Evolutionary conservation across 2,888 invertebrate genomes (phyloP).

Genomic region (Eledona agricola): DNA sequence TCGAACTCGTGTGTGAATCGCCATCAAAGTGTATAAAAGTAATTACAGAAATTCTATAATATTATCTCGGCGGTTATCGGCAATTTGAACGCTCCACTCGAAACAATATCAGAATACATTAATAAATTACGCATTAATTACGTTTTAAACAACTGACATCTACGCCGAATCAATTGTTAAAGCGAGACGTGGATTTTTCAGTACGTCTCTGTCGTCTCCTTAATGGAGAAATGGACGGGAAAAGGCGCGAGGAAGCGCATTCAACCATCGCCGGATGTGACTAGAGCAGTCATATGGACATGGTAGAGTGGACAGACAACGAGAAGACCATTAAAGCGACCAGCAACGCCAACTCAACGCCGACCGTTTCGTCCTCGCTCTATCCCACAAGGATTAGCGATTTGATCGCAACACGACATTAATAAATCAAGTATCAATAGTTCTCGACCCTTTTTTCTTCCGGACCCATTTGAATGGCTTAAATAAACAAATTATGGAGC

Average conservation of each 20-base stretch:
- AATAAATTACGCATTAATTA: constrained; percentile 65
- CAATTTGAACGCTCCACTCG: constrained; percentile 62
- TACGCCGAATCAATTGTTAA: constrained; percentile 62
- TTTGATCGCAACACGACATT: constrained; percentile 48
- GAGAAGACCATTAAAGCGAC: too few species aligned
- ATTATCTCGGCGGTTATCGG: constrained; percentile 63
- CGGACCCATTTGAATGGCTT: constrained; percentile 35
- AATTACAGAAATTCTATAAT: constrained; percentile 53
- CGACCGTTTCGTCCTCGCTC: too few species aligned
- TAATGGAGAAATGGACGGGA: too few species aligned
- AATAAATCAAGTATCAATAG: constrained; percentile 52
- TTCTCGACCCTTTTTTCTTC: constrained; percentile 27
- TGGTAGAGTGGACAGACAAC: too few species aligned
- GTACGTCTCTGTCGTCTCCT: too few species aligned
- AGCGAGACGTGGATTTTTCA: too few species aligned
- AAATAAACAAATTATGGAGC: constrained; percentile 48
- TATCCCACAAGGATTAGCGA: constrained; percentile 53
- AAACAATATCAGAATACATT: constrained; percentile 64
- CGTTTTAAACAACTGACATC: constrained; percentile 61
- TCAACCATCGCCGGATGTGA: too few species aligned
- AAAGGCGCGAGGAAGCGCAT: too few species aligned
- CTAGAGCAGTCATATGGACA: too few species aligned
- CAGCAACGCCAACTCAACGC: too few species aligned
- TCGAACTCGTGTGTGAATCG: too few species aligned
- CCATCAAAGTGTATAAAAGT: too few species aligned